phyloP scores from a whole-genome alignment of 2,797 vertebrate genomes.

The Peromyscus eremicus region DNA sequence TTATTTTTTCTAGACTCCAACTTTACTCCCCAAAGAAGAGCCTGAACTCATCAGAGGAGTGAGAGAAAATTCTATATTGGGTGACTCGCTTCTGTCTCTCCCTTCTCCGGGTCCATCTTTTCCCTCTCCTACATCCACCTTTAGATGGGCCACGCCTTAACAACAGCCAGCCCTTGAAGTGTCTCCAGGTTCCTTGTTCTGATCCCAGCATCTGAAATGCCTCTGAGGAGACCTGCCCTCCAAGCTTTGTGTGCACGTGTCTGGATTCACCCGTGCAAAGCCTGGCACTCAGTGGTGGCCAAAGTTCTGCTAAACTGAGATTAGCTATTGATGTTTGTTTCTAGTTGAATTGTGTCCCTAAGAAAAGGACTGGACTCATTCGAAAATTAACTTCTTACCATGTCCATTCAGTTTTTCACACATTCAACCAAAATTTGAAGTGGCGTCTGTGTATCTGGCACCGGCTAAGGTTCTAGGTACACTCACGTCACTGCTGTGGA shows the following conservation, averaged over 20 bases:
- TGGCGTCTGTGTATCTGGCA: neutral
- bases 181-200: neutral
- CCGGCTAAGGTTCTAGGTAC: neutral
- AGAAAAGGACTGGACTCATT: neutral
- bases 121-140: neutral
- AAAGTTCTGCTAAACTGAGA: neutral
- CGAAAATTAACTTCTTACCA: neutral
- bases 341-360: neutral
- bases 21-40: neutral
- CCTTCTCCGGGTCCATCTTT: neutral
- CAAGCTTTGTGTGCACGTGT: neutral
- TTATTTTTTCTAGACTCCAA: neutral
- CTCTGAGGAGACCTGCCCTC: neutral
- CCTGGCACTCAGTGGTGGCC: neutral
- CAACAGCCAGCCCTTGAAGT: neutral
- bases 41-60: neutral
- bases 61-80: neutral
- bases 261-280: neutral
- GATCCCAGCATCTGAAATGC: neutral
- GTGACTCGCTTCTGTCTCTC: neutral
- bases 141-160: neutral
- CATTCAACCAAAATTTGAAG: neutral
- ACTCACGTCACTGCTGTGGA: neutral
- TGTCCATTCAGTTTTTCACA: neutral
- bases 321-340: neutral